Percentiles rank a stretch among this genome's conserved stretches.
Evolutionary conservation across 2,113 vertebrate species (phyloP).

Genomic region (Bolborhynchus lineola): DNA sequence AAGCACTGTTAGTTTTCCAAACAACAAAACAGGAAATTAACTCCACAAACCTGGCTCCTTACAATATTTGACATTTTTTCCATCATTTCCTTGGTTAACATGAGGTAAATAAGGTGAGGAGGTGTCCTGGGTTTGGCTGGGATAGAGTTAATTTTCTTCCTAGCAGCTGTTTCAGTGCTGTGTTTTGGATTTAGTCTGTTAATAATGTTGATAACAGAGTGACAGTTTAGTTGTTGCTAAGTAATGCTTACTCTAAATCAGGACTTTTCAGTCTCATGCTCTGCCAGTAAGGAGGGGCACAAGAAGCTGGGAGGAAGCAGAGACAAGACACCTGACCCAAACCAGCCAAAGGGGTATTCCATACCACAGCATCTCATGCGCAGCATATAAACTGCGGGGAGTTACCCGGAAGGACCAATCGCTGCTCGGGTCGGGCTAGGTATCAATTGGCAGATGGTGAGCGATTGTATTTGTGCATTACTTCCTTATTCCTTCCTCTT

Average conservation of each 20-base stretch:
- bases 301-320: neutral
- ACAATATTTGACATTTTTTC: neutral
- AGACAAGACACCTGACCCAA: neutral
- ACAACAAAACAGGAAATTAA: neutral
- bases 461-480: neutral
- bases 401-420: neutral
- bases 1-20: accelerated
- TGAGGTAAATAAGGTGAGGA: neutral
- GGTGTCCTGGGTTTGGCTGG: neutral
- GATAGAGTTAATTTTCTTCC: neutral
- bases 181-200: neutral
- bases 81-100: neutral
- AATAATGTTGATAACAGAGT: neutral
- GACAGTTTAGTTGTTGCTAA: neutral
- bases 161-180: neutral
- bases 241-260: neutral
- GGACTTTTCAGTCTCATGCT: neutral
- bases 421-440: accelerated
- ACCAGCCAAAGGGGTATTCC: neutral
- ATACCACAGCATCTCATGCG: neutral
- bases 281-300: neutral
- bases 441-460: neutral
- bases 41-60: neutral
- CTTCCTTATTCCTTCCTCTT: neutral
- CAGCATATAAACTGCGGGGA: neutral